phyloP scores from a whole-genome alignment of 2,888 invertebrate genomes.

The Thumatha senex region DNA sequence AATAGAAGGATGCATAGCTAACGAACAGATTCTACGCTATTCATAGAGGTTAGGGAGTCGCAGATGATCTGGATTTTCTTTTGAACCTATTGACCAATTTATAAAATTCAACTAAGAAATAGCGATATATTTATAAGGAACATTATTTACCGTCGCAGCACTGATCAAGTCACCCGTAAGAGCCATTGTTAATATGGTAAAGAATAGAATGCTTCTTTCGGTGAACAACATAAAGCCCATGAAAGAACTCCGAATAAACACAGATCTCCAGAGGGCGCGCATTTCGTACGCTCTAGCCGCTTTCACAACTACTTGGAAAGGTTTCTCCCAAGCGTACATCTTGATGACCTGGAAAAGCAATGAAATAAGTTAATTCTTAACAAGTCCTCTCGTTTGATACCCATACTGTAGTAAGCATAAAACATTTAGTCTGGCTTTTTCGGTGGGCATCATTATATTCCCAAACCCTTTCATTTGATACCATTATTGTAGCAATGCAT shows the following conservation, averaged over 20 bases:
- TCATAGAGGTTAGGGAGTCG: no score
- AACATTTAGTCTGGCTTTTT: no score
- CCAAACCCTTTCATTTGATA: no score
- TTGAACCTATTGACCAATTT: no score
- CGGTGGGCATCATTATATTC: no score
- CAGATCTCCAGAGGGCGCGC: slow-evolving; percentile 79
- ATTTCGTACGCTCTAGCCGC: slow-evolving; percentile 83
- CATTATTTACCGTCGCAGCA: slow-evolving; percentile 58
- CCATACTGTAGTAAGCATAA: no score
- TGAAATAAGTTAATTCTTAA: neutral
- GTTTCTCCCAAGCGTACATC: slow-evolving; percentile 97
- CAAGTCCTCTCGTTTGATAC: neutral
- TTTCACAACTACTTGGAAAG: slow-evolving; percentile 88
- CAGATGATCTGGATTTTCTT: no score
- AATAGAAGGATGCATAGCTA: no score
- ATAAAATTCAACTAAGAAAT: neutral
- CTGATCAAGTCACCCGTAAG: slow-evolving; percentile 62
- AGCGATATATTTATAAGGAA: neutral
- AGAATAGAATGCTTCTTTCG: slow-evolving; percentile 87
- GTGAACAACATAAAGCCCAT: slow-evolving; percentile 89
- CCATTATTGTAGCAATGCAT: no score
- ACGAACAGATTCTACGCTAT: no score
- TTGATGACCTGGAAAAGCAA: slow-evolving; percentile 88
- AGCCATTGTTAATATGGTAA: slow-evolving; percentile 77
- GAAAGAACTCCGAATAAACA: slow-evolving; percentile 86